Evolutionary conservation across 2,797 vertebrate genomes (phyloP).

Genomic region (Pangasius mekongensis): DNA sequence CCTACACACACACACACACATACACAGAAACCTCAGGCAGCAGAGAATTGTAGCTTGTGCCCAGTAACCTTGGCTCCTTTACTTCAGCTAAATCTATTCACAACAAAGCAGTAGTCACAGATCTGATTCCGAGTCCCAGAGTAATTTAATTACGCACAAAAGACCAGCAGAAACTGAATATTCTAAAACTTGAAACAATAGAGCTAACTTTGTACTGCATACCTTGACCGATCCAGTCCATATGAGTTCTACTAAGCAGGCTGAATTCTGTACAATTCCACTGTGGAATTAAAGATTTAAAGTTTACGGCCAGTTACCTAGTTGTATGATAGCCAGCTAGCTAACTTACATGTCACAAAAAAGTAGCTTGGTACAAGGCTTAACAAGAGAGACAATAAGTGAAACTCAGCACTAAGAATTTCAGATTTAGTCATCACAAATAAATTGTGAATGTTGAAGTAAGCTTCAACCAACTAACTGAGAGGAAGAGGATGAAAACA

Average conservation of each 20-base stretch:
- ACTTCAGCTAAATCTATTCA: background rate
- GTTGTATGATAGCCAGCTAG: background rate
- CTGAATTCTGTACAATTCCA: background rate
- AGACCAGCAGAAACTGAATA: background rate
- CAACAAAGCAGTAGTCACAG: background rate
- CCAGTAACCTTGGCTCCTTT: conserved; percentile 23
- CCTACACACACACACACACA: conserved; percentile 30
- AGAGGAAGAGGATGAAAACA: background rate
- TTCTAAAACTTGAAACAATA: background rate
- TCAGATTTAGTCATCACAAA: background rate
- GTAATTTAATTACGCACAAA: background rate
- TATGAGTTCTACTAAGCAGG: background rate
- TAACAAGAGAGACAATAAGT: background rate
- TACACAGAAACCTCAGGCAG: conserved; percentile 28
- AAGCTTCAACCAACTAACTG: background rate
- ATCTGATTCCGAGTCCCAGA: background rate
- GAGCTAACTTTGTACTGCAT: background rate
- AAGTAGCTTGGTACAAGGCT: background rate
- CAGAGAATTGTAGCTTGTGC: background rate
- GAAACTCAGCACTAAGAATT: background rate
- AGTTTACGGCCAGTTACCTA: background rate
- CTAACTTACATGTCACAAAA: background rate
- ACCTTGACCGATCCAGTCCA: background rate
- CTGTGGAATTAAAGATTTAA: background rate
- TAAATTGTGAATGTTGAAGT: background rate